Conservation (phyloP, 2,888 invertebrate species). For the Netelia melanura region DNA sequence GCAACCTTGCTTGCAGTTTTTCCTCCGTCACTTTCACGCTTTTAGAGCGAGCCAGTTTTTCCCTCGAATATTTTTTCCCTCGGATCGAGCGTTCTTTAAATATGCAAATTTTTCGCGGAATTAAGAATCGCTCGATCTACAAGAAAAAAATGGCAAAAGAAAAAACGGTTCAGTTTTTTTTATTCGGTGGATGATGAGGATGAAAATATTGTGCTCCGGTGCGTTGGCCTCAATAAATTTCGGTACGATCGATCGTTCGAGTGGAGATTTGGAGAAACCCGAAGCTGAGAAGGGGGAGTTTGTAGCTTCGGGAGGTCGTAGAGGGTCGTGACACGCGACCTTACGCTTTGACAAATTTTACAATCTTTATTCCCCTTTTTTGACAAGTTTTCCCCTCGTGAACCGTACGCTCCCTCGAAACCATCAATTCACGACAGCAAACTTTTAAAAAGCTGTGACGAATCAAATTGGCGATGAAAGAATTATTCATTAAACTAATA, state of each 20-base stretch:
- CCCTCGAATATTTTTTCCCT: constrained; percentile 1
- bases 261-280: constrained; percentile 22
- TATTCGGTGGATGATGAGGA: constrained; percentile 34
- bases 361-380: not conserved
- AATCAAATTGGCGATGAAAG: too few species aligned
- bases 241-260: constrained; percentile 55
- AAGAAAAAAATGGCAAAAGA: too few species aligned
- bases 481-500: not conserved
- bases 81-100: constrained; percentile 50
- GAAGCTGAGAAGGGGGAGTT: not conserved
- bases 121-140: too few species aligned
- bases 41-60: not conserved
- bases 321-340: constrained; percentile 49
- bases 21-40: not conserved
- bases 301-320: not conserved
- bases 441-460: too few species aligned
- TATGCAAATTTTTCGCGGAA: constrained; percentile 50
- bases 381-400: not conserved
- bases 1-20: not conserved
- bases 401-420: too few species aligned
- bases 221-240: constrained; percentile 27
- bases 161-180: too few species aligned
- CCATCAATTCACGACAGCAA: not conserved
- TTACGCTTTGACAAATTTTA: constrained; percentile 14
- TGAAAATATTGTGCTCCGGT: constrained; percentile 33